A percentile compares a stretch with the other conserved stretches of the same genome.
These are phyloP conservation scores for Sapayoa aenigma DNA, from an alignment of 2,113 vertebrate species.

Conservation along the genomic window DNA sequence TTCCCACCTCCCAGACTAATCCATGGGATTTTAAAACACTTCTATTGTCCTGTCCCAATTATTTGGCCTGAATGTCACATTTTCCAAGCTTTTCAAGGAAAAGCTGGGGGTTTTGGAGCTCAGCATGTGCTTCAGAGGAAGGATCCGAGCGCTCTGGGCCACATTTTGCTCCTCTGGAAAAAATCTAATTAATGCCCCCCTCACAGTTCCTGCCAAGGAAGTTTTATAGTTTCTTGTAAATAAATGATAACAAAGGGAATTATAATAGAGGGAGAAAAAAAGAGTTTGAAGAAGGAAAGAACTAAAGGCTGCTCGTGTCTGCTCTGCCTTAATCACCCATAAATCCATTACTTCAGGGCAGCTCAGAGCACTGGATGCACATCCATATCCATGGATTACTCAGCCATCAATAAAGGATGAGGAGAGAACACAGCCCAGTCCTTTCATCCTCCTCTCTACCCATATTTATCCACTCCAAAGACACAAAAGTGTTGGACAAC, in stretches of 20 bases:
- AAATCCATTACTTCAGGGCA: constrained; percentile 84
- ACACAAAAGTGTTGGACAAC: constrained; percentile 10
- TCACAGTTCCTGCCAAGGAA: neutral
- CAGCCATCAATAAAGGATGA: constrained; percentile 80
- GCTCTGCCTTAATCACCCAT: constrained; percentile 76
- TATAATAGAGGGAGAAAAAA: neutral
- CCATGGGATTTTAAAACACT: accelerated
- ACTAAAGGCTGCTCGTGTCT: constrained; percentile 60
- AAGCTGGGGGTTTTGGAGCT: neutral
- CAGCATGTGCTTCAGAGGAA: neutral
- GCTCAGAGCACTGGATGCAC: constrained; percentile 75
- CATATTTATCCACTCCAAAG: constrained; percentile 49
- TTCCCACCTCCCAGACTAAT: neutral
- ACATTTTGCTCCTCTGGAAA: neutral
- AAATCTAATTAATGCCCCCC: neutral
- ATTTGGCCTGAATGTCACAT: neutral
- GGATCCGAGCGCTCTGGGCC: neutral
- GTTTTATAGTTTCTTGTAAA: neutral
- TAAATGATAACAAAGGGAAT: neutral
- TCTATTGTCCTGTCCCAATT: accelerated
- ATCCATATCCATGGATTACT: constrained; percentile 55
- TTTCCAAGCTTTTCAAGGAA: neutral
- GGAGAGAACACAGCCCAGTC: constrained; percentile 70
- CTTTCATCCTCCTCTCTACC: constrained; percentile 46
- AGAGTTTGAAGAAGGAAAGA: neutral